Evolutionary conservation across 2,797 vertebrate species (phyloP).

Genomic region (Eidolon dupreanum): DNA sequence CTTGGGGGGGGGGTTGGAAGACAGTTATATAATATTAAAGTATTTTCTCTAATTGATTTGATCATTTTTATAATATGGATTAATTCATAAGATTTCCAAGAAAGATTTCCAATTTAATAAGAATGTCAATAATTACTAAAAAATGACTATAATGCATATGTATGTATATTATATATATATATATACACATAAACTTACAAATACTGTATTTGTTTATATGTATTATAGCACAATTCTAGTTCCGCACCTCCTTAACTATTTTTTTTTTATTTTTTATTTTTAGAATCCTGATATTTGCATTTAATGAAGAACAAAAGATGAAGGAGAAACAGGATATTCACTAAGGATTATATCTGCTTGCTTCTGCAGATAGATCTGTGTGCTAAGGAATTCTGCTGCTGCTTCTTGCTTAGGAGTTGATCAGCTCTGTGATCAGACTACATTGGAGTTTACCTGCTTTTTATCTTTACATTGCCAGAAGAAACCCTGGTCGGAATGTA

Average conservation of each 20-base stretch:
- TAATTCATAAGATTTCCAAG: not conserved
- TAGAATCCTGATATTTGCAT: constrained; percentile 69
- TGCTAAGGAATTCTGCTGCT: constrained; percentile 70
- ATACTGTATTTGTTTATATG: not conserved
- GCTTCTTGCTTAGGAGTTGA: not conserved
- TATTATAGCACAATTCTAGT: constrained; percentile 25
- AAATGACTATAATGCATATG: not conserved
- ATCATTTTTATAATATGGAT: not conserved
- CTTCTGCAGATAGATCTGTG: constrained; percentile 48
- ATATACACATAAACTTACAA: not conserved
- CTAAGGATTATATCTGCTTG: constrained; percentile 70
- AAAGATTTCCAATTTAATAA: not conserved
- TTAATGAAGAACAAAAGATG: constrained; percentile 77
- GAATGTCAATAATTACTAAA: not conserved
- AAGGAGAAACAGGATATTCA: constrained; percentile 64
- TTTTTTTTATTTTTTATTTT: constrained; percentile 46
- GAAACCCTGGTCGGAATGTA: constrained; percentile 75
- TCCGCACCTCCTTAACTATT: constrained; percentile 41
- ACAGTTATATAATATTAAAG: not conserved
- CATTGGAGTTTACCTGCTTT: not conserved
- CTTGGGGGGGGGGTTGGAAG: not conserved
- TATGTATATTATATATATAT: not conserved
- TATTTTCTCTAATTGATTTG: not conserved
- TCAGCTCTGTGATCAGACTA: not conserved
- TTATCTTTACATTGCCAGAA: constrained; percentile 66